Evolutionary conservation across 1,140 invertebrate genomes (phyloP).

Genomic region (Pomacea maculata): DNA sequence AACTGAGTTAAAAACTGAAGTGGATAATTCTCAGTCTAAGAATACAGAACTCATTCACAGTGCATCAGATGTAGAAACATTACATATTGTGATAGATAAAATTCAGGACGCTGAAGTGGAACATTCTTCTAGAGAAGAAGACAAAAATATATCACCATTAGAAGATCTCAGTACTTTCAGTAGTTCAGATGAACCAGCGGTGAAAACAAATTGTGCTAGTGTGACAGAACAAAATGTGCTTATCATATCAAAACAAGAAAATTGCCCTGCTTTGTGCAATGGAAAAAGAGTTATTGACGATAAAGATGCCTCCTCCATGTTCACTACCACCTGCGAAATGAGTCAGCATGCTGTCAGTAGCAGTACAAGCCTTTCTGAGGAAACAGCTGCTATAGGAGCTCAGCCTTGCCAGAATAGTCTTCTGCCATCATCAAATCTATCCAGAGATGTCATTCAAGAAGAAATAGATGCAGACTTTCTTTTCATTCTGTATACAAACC

Average conservation of each 20-base stretch:
- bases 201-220: neutral
- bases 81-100: slow-evolving; percentile 28
- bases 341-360: neutral
- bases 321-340: too few relatives aligned
- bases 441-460: neutral
- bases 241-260: slow-evolving; percentile 1
- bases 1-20: neutral
- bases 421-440: neutral
- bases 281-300: neutral
- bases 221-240: slow-evolving; percentile 2
- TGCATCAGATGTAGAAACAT: neutral
- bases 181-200: slow-evolving; percentile 4
- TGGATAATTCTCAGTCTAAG: neutral
- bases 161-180: neutral
- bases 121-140: neutral
- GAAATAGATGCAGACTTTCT: slow-evolving; percentile 10
- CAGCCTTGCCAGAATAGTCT: neutral
- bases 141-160: neutral
- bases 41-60: neutral
- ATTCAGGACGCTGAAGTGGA: slow-evolving; percentile 5
- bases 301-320: neutral
- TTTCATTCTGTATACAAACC: slow-evolving; percentile 9
- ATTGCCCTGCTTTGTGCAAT: neutral
- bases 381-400: neutral
- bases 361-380: neutral